phyloP scores from a whole-genome alignment of 2,888 invertebrate species.

The Drosophila ochracea region DNA sequence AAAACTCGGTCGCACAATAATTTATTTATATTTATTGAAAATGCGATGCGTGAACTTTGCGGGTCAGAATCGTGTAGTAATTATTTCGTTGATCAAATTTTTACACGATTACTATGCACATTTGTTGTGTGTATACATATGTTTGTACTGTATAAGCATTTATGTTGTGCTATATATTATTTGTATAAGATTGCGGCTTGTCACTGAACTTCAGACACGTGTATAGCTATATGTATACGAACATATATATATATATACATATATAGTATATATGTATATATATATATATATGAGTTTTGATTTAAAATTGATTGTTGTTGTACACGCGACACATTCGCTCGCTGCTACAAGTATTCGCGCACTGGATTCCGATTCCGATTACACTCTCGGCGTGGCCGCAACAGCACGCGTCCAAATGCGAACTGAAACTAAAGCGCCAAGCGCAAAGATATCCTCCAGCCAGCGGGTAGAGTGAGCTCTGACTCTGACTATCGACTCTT shows the following conservation, averaged over 20 bases:
- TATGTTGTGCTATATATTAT: conserved; percentile 28
- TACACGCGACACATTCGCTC: conserved; percentile 49
- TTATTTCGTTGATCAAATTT: conserved; percentile 58
- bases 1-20: conserved; percentile 55
- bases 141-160: conserved; percentile 27
- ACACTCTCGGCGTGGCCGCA: conserved; percentile 71
- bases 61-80: conserved; percentile 58
- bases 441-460: conserved; percentile 76
- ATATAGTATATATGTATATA: conserved; percentile 1
- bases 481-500: conserved; percentile 47
- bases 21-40: conserved; percentile 49
- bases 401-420: conserved; percentile 77
- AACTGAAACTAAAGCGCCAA: conserved; percentile 74
- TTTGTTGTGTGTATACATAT: conserved; percentile 4
- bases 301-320: conserved; percentile 30
- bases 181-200: conserved; percentile 50
- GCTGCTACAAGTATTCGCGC: conserved; percentile 41
- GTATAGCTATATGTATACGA: conserved; percentile 35
- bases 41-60: conserved; percentile 53
- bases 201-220: conserved; percentile 74
- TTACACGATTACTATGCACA: conserved; percentile 50
- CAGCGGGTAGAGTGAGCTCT: conserved; percentile 65
- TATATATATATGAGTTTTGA: conserved; percentile 25
- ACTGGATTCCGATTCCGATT: conserved; percentile 44
- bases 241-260: conserved; percentile 8